Evolutionary conservation across 2,797 vertebrate genomes (phyloP).

Genomic region (Siniperca obscura): DNA sequence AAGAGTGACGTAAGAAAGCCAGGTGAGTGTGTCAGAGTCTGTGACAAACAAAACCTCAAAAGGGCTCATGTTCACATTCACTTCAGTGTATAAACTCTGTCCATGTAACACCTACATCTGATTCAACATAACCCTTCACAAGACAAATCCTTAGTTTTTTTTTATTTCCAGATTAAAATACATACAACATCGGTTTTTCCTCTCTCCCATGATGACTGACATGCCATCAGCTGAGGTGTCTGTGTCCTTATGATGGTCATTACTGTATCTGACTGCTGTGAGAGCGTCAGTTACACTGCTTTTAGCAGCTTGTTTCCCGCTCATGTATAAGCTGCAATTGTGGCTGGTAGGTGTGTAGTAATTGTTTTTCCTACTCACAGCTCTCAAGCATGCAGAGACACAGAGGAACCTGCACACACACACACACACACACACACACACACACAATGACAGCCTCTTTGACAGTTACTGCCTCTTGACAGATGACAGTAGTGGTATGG

Average conservation of each 20-base stretch:
- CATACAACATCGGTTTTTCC: constrained; percentile 38
- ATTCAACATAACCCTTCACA: background rate
- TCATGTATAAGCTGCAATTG: constrained; percentile 43
- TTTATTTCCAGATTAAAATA: constrained; percentile 14
- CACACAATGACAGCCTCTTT: constrained; percentile 48
- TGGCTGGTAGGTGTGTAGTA: constrained; percentile 63
- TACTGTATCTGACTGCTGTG: background rate
- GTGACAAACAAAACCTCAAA: constrained; percentile 14
- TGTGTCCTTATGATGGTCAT: constrained; percentile 29
- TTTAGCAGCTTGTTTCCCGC: constrained; percentile 53
- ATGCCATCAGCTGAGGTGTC: constrained; percentile 41
- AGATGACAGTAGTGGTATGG: constrained; percentile 69
- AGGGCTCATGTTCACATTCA: background rate
- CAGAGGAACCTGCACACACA: background rate
- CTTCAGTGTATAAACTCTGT: background rate
- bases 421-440: constrained; percentile 28
- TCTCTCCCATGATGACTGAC: constrained; percentile 45
- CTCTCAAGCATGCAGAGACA: constrained; percentile 44
- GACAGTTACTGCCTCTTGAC: constrained; percentile 69
- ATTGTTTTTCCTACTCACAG: constrained; percentile 70
- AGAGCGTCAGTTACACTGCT: constrained; percentile 19
- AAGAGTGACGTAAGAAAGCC: constrained; percentile 46
- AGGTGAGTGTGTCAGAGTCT: constrained; percentile 12
- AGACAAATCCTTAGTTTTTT: background rate
- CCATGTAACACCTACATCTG: background rate